phyloP scores from a whole-genome alignment of 1,140 invertebrate genomes.

The Lepidurus couesii region DNA sequence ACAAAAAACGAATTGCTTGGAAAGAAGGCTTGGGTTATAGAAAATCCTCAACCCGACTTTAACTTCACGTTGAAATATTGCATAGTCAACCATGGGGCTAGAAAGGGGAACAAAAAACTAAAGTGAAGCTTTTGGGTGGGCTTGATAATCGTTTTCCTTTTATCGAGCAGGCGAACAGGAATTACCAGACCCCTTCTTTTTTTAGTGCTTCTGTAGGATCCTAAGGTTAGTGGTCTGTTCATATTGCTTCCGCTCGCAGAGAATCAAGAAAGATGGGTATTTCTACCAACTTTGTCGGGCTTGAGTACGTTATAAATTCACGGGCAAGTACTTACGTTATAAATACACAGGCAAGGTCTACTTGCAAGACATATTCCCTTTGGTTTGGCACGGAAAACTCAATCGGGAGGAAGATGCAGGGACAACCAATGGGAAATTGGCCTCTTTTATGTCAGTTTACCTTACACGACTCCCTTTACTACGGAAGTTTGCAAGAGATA shows the following conservation, averaged over 20 bases:
- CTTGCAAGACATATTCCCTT: not conserved
- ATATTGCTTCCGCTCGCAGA: not conserved
- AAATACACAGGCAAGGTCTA: not conserved
- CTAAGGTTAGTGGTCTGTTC: not conserved
- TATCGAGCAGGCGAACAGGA: not conserved
- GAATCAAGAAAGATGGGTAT: not conserved
- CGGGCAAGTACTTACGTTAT: not conserved
- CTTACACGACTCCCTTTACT: not conserved
- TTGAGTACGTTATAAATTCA: not conserved
- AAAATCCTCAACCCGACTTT: too few relatives aligned
- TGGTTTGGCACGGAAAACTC: not conserved
- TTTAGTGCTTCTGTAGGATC: not conserved
- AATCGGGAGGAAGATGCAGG: not conserved
- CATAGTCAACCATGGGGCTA: too few relatives aligned
- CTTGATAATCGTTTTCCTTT: not conserved
- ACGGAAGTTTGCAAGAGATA: not conserved
- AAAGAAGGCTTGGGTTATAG: too few relatives aligned
- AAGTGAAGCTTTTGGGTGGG: too few relatives aligned
- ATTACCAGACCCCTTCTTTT: not conserved
- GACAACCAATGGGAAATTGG: not conserved
- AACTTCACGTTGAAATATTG: too few relatives aligned
- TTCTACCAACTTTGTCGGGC: not conserved
- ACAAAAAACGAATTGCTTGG: too few relatives aligned
- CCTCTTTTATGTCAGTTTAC: not conserved
- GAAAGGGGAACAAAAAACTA: too few relatives aligned